Evolutionary conservation across 2,888 invertebrate species (phyloP).

Genomic region (Chrysolina haemoptera): DNA sequence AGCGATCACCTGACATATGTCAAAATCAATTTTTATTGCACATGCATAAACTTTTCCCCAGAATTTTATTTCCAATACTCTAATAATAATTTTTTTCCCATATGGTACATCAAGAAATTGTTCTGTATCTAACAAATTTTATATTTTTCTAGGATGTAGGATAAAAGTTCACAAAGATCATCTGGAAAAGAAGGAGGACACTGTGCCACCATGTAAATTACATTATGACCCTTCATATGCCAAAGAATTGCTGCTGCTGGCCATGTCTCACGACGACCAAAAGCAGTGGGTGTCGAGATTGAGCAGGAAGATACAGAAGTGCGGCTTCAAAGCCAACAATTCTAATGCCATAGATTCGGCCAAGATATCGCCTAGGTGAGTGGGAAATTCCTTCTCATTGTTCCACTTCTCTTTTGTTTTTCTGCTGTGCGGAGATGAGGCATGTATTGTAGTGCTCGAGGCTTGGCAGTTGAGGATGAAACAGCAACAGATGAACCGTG

Average conservation of each 20-base stretch:
- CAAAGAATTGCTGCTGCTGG: constrained; percentile 93
- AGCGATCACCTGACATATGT: too few relatives aligned
- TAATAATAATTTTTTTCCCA: too few relatives aligned
- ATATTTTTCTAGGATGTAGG: constrained; percentile 82
- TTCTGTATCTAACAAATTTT: not conserved
- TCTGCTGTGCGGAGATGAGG: constrained; percentile 22
- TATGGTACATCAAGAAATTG: not conserved
- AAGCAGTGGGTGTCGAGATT: constrained; percentile 94
- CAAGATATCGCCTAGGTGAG: constrained; percentile 85
- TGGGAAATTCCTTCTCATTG: constrained; percentile 20
- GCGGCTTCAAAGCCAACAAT: constrained; percentile 91
- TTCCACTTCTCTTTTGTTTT: constrained; percentile 28
- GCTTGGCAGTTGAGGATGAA: constrained; percentile 18
- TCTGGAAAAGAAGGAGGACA: constrained; percentile 86
- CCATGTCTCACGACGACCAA: constrained; percentile 89
- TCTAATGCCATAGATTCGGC: constrained; percentile 73
- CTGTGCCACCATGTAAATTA: constrained; percentile 95
- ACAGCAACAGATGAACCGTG: not conserved
- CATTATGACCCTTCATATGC: constrained; percentile 95
- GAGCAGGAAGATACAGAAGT: constrained; percentile 92
- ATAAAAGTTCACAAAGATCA: constrained; percentile 99
- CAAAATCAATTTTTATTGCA: too few relatives aligned
- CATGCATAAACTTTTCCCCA: too few relatives aligned
- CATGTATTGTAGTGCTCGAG: constrained; percentile 20
- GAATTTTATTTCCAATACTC: too few relatives aligned